A percentile compares a stretch with the other conserved stretches of the same genome.
Evolutionary conservation across 2,888 invertebrate genomes (phyloP).

Genomic region (Cheilosia pagana): DNA sequence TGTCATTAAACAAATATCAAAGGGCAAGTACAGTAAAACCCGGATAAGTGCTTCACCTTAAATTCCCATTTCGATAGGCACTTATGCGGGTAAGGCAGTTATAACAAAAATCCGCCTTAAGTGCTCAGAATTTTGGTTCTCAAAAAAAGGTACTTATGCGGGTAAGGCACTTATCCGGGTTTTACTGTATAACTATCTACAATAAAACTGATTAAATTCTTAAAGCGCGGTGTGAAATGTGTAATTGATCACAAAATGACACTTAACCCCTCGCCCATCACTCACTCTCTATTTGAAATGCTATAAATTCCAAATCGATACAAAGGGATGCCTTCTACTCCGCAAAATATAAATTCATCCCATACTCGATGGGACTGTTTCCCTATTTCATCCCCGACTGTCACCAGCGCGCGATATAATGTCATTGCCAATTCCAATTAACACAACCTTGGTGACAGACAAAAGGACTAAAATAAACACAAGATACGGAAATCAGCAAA

Average conservation of each 20-base stretch:
- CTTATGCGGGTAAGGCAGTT: too few species aligned
- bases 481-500: constrained; percentile 47
- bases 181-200: too few species aligned
- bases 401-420: constrained; percentile 18
- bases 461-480: constrained; percentile 2
- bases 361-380: background rate
- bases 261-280: background rate
- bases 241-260: background rate
- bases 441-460: constrained; percentile 8
- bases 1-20: too few species aligned
- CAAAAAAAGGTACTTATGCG: too few species aligned
- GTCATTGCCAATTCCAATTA: constrained; percentile 37
- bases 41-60: too few species aligned
- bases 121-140: too few species aligned
- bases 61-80: too few species aligned
- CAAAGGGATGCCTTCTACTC: background rate
- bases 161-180: too few species aligned
- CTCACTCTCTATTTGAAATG: background rate
- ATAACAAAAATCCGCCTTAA: too few species aligned
- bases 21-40: too few species aligned
- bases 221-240: too few species aligned
- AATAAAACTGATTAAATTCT: too few species aligned
- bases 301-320: constrained; percentile 8
- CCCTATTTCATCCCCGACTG: background rate
- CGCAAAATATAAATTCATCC: constrained; percentile 6